phyloP scores from a whole-genome alignment of 2,888 invertebrate genomes.

The Noctua pronuba region DNA sequence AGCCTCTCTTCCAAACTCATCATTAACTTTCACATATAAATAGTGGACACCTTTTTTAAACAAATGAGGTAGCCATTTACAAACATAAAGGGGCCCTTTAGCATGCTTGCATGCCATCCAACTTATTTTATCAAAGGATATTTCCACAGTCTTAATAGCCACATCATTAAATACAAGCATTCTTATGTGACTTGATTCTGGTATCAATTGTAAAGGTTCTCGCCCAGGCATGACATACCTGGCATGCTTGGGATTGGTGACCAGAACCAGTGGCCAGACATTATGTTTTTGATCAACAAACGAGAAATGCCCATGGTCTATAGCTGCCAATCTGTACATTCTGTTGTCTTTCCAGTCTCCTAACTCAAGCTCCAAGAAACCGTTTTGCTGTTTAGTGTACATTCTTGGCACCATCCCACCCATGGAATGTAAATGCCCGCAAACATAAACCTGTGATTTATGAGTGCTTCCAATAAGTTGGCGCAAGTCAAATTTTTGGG shows the following conservation, averaged over 20 bases:
- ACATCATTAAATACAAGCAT: constrained; percentile 94
- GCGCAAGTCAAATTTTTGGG: constrained; percentile 88
- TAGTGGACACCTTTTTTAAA: constrained; percentile 92
- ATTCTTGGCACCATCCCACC: constrained; percentile 95
- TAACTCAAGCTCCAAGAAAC: constrained; percentile 96
- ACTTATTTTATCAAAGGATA: constrained; percentile 91
- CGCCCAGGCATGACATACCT: constrained; percentile 93
- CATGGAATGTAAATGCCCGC: constrained; percentile 97
- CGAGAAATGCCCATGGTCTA: constrained; percentile 97
- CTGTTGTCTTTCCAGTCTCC: constrained; percentile 98
- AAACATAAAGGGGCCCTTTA: constrained; percentile 93
- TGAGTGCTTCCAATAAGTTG: constrained; percentile 90
- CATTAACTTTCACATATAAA: constrained; percentile 91
- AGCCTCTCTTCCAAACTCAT: constrained; percentile 90
- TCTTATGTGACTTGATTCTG: constrained; percentile 94
- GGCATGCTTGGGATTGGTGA: constrained; percentile 98
- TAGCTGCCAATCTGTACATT: constrained; percentile 95
- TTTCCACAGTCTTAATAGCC: constrained; percentile 91
- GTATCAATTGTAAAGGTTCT: constrained; percentile 93
- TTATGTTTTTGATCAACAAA: constrained; percentile 94
- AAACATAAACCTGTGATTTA: constrained; percentile 94
- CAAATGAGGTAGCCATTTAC: constrained; percentile 93
- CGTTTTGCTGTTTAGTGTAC: constrained; percentile 96
- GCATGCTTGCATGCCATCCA: constrained; percentile 92
- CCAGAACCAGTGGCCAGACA: constrained; percentile 95